Evolutionary conservation across 2,113 vertebrate genomes (phyloP).

Genomic region (Pelecanoides urinatrix): DNA sequence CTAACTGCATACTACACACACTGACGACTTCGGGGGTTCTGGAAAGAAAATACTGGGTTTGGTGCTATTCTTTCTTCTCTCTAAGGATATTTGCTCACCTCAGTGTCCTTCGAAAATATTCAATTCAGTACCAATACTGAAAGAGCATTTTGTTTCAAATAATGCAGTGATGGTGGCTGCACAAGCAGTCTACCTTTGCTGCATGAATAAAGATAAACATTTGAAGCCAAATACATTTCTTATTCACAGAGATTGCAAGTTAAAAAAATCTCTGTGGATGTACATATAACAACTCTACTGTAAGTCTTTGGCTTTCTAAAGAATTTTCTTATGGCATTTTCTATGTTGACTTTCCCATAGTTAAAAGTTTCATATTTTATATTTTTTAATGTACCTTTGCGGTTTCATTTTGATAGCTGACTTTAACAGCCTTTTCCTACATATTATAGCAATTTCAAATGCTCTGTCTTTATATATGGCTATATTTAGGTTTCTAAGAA

Average conservation of each 20-base stretch:
- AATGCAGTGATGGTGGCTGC: neutral
- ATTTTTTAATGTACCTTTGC: neutral
- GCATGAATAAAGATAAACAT: neutral
- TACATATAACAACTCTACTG: neutral
- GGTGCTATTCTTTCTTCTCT: neutral
- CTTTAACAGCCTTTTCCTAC: neutral
- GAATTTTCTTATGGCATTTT: neutral
- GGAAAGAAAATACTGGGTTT: neutral
- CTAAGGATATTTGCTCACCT: neutral
- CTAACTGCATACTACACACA: neutral
- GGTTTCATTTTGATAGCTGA: neutral
- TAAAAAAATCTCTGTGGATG: neutral
- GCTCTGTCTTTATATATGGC: neutral
- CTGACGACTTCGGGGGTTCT: neutral
- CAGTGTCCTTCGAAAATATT: neutral
- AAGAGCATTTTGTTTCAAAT: neutral
- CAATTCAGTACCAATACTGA: neutral
- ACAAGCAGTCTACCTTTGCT: neutral
- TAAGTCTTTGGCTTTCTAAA: neutral
- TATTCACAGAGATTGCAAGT: neutral
- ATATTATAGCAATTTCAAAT: neutral
- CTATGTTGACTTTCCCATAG: neutral
- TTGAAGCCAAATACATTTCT: neutral
- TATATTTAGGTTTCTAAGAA: neutral
- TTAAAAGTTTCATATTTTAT: neutral